Evolutionary conservation across 2,113 vertebrate genomes (phyloP), one percentile per base, ranked within the genome.

Genomic region (Arizona elegans): DNA sequence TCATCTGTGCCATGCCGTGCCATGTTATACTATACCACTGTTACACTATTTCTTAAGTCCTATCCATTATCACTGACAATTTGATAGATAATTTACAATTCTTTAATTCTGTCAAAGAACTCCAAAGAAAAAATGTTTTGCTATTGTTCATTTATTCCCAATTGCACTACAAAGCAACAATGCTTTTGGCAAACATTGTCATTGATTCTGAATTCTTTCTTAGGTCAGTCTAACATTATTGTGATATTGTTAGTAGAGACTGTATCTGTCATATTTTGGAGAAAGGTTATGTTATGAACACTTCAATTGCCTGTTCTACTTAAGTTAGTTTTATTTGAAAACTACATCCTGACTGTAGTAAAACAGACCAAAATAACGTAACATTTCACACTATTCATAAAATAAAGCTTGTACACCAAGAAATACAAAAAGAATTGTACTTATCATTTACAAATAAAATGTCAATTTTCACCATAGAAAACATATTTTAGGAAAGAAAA

Each of bases 141-240:
- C 47, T 94, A 94, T 81, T 55, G 33, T 2, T 87, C 91, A 87
- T 43, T 13, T 52, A 52, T 29, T 21, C 56, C 56, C 43, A 62
- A 24, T 56, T 93, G 85, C 54, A 38, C 43, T 90, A 10, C 65
- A 24, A 86, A 93, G 26, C 94, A 56, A 56, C 88, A 52, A 93
- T 86, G 94, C 1, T 38, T 94, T 52, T 93, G 52, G 53, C 90
- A 75, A 94, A 54, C 87, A 58, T 91, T 1, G 3, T 92, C 5
- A 53, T 3, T 23, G 56, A 54, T 90, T 96, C 94, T 95, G 93
- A 95, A 95, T 95, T 94, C 90, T 96, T 93, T 94, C 55, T 94
- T 94, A 90, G 93, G 94, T 95, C 95, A 96, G 87, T 91, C 55
- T 95, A 97, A 96, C 93, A 95, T 43, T 90, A 88, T 58, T 21